Evolutionary conservation across 2,113 vertebrate genomes (phyloP).

Genomic region (Lutjanus erythropterus): DNA sequence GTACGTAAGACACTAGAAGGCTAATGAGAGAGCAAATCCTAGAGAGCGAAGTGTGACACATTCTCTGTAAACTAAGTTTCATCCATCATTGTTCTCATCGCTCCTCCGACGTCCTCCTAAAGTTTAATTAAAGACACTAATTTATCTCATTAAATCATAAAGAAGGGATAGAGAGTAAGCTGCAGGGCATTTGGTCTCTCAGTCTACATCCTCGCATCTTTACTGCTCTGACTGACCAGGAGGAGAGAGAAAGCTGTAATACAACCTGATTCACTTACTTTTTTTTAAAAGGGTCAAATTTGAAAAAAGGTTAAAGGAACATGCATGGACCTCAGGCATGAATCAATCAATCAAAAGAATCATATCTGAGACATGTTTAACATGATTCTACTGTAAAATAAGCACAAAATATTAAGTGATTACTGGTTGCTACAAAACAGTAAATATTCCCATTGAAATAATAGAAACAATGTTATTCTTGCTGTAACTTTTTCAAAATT

Average conservation of each 20-base stretch:
- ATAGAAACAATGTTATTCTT: no score
- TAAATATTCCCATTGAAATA: no score
- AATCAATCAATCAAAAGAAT: no score
- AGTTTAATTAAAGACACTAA: slow-evolving; percentile 62
- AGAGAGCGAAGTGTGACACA: slow-evolving; percentile 42
- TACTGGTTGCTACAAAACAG: no score
- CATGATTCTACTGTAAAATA: no score
- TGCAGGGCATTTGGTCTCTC: slow-evolving; percentile 14
- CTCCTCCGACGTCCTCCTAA: slow-evolving; percentile 15
- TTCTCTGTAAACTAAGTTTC: slow-evolving; percentile 44
- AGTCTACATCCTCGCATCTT: slow-evolving; percentile 6
- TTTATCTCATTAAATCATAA: slow-evolving; percentile 50
- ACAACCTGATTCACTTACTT: no score
- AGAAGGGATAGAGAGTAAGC: slow-evolving; percentile 9
- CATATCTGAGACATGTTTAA: no score
- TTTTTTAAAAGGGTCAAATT: no score
- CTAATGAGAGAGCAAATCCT: slow-evolving; percentile 49
- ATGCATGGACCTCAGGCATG: no score
- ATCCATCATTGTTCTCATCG: slow-evolving; percentile 48
- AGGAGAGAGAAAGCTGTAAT: neutral
- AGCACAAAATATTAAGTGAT: no score
- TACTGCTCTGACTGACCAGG: neutral
- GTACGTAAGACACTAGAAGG: neutral
- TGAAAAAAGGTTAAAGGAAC: no score
- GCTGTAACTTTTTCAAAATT: no score